These are phyloP conservation scores for Heliconius ethilla DNA, from an alignment of 2,888 invertebrate genomes.

Conservation along the genomic window DNA sequence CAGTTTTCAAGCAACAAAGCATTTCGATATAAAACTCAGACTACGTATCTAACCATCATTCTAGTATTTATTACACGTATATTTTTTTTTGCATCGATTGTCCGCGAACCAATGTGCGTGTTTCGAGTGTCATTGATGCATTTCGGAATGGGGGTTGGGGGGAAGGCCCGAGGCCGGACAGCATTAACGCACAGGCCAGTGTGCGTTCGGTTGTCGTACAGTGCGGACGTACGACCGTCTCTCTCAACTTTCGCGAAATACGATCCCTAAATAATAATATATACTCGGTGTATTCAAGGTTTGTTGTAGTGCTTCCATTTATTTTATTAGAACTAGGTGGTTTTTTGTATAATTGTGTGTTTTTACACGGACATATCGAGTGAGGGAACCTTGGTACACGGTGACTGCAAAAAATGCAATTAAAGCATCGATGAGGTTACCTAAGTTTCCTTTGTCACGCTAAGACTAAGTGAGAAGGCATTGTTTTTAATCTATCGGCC, in stretches of 20 bases:
- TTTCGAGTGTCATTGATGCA: constrained; percentile 80
- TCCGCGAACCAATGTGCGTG: constrained; percentile 73
- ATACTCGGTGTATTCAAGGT: constrained; percentile 61
- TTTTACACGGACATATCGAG: constrained; percentile 57
- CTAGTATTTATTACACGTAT: constrained; percentile 45
- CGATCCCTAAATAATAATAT: constrained; percentile 59
- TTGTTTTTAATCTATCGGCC: constrained; percentile 76
- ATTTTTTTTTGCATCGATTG: constrained; percentile 49
- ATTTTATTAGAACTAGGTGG: constrained; percentile 11
- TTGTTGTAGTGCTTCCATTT: constrained; percentile 65
- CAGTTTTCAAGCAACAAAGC: constrained; percentile 24
- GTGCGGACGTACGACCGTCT: constrained; percentile 72
- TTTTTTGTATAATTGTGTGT: constrained; percentile 1
- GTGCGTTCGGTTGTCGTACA: constrained; percentile 73
- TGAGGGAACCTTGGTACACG: constrained; percentile 77
- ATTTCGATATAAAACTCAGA: constrained; percentile 26
- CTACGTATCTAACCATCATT: constrained; percentile 34
- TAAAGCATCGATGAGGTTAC: constrained; percentile 69
- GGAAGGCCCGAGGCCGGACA: constrained; percentile 67
- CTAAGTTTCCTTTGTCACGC: constrained; percentile 78
- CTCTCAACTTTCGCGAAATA: constrained; percentile 74
- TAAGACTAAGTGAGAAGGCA: constrained; percentile 58
- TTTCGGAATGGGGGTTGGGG: constrained; percentile 74
- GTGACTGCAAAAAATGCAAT: constrained; percentile 77
- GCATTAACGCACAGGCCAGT: constrained; percentile 58